phyloP scores from a whole-genome alignment of 2,113 vertebrate species.

The Oceanites oceanicus region DNA sequence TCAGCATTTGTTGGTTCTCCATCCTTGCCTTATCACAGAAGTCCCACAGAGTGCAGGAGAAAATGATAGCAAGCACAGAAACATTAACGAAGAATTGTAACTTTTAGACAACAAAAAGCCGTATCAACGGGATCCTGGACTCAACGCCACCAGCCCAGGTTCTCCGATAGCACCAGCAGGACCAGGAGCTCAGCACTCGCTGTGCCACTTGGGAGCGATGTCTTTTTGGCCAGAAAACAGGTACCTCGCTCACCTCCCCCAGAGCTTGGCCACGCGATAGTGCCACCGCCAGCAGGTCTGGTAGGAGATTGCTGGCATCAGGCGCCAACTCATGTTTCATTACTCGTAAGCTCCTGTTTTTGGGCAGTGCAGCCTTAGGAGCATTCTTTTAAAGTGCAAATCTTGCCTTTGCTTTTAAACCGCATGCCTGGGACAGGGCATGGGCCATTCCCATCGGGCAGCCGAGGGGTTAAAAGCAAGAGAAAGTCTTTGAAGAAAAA shows the following conservation, averaged over 20 bases:
- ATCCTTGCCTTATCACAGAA: not conserved
- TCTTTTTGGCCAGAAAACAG: not conserved
- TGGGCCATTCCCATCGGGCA: accelerated
- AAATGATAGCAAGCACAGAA: not conserved
- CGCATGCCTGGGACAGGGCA: not conserved
- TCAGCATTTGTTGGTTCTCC: not conserved
- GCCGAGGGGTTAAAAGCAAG: not conserved
- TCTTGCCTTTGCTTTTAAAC: not conserved
- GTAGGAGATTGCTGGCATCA: not conserved
- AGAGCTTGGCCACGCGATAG: accelerated
- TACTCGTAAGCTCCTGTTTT: not conserved
- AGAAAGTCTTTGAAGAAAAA: not conserved
- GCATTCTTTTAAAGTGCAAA: not conserved
- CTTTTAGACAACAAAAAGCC: not conserved
- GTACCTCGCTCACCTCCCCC: not conserved
- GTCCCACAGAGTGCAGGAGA: not conserved
- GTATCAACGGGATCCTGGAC: too few relatives aligned
- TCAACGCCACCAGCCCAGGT: not conserved
- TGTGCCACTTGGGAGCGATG: accelerated
- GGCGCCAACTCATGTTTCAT: accelerated
- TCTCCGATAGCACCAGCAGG: not conserved
- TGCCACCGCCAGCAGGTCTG: not conserved
- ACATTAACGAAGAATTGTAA: not conserved
- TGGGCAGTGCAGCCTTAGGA: not conserved
- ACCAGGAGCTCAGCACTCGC: not conserved